phyloP scores from a whole-genome alignment of 2,113 vertebrate genomes.

The Dasyornis broadbenti region DNA sequence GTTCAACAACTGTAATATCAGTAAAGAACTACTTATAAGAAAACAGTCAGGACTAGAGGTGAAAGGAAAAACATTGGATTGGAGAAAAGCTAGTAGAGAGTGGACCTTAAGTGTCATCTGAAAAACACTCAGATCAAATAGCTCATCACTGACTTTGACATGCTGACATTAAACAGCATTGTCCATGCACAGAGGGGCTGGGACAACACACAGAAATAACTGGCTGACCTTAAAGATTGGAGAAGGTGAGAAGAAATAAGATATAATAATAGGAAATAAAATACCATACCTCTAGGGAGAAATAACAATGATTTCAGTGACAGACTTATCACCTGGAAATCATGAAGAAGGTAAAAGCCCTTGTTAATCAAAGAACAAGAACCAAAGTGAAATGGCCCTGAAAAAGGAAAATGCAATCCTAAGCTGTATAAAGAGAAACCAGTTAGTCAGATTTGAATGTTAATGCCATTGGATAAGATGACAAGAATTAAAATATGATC shows the following conservation, averaged over 20 bases:
- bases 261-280: background rate
- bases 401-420: background rate
- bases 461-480: background rate
- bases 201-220: background rate
- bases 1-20: background rate
- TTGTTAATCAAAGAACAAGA: background rate
- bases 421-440: background rate
- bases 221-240: background rate
- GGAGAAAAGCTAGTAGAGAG: background rate
- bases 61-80: background rate
- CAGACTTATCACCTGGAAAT: background rate
- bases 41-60: background rate
- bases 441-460: background rate
- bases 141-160: background rate
- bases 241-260: background rate
- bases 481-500: background rate
- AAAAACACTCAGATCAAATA: background rate
- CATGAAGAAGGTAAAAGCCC: background rate
- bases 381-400: background rate
- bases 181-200: background rate
- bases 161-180: background rate
- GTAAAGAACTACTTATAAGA: background rate
- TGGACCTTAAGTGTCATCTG: background rate
- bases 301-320: background rate
- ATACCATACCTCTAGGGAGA: background rate